Evolutionary conservation across 2,888 invertebrate species (phyloP).

Genomic region (Tyria jacobaeae): DNA sequence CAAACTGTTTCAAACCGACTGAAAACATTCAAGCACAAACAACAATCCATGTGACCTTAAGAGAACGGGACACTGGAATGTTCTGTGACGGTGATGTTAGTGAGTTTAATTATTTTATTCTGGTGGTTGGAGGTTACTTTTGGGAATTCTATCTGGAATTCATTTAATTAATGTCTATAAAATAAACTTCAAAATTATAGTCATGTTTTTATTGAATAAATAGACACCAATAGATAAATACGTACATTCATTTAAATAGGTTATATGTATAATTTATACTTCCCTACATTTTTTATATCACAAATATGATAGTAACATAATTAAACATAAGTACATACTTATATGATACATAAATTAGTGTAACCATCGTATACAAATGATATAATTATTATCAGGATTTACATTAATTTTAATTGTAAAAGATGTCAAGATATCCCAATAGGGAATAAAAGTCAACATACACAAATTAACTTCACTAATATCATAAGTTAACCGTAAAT

Average conservation of each 20-base stretch:
- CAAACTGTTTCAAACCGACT: too few species aligned
- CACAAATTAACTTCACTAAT: neutral
- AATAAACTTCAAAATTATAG: neutral
- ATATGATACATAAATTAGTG: too few species aligned
- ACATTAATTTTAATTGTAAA: neutral
- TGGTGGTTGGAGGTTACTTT: too few species aligned
- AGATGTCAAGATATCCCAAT: neutral
- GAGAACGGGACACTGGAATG: too few species aligned
- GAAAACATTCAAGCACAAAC: too few species aligned
- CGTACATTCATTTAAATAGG: slow-evolving; percentile 4
- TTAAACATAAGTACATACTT: too few species aligned
- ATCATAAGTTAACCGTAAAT: neutral
- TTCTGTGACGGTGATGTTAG: too few species aligned
- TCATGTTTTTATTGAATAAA: neutral
- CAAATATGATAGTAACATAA: neutral
- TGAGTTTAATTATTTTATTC: too few species aligned
- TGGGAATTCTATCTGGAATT: neutral
- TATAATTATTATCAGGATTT: neutral
- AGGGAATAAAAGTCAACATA: neutral
- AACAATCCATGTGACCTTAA: too few species aligned
- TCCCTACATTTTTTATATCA: neutral
- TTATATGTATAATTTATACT: neutral
- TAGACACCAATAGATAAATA: slow-evolving; percentile 11
- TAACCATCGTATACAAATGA: neutral
- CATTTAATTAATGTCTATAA: too few species aligned